These are phyloP conservation scores for Drosophila pseudotakahashii DNA, from an alignment of 2,888 invertebrate genomes.

Conservation along the genomic window DNA sequence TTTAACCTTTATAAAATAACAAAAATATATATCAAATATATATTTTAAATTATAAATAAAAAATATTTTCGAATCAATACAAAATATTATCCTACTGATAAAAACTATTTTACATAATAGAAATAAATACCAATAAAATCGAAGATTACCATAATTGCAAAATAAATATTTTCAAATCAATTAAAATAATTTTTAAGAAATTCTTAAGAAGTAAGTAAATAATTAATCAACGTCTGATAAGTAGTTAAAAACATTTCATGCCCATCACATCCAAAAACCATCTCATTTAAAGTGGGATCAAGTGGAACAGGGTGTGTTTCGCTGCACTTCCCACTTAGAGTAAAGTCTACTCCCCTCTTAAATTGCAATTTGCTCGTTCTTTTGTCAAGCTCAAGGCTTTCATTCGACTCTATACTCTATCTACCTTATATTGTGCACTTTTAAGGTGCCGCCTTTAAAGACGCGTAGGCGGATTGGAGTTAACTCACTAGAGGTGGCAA, in stretches of 20 bases:
- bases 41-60: too few species aligned
- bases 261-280: neutral
- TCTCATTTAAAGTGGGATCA: slow-evolving; percentile 30
- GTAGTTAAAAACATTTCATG: neutral
- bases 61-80: too few species aligned
- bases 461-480: slow-evolving; percentile 29
- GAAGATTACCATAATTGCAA: too few species aligned
- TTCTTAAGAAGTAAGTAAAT: neutral
- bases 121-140: too few species aligned
- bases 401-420: slow-evolving; percentile 13
- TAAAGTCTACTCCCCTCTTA: slow-evolving; percentile 2
- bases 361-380: slow-evolving; percentile 44
- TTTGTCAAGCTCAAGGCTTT: slow-evolving; percentile 51
- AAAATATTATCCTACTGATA: too few species aligned
- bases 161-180: too few species aligned
- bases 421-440: slow-evolving; percentile 37
- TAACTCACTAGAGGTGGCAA: neutral
- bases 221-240: neutral
- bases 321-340: slow-evolving; percentile 33
- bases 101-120: too few species aligned
- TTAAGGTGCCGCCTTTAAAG: slow-evolving; percentile 37
- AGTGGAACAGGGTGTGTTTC: slow-evolving; percentile 31
- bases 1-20: too few species aligned
- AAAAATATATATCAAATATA: too few species aligned
- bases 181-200: too few species aligned